Percentiles rank a stretch among this genome's conserved stretches.
Conservation (phyloP, 2,113 vertebrate genomes). For the Saguinus midas region DNA sequence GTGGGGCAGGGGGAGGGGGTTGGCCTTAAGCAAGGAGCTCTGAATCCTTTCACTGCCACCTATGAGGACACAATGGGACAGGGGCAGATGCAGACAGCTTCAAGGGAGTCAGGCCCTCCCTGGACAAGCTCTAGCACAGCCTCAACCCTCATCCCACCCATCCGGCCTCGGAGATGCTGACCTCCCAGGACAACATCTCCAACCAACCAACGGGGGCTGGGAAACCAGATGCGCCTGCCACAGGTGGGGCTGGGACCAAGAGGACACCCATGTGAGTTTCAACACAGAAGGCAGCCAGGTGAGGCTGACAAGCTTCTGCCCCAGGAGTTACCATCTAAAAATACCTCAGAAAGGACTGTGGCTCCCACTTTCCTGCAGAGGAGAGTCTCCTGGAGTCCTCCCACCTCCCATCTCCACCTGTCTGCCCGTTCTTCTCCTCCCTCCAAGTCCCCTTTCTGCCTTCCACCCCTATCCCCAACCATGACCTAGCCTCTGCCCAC, state of each 20-base stretch:
- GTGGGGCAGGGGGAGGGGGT: neutral
- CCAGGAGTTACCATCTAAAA: neutral
- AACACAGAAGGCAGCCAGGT: neutral
- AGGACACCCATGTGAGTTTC: neutral
- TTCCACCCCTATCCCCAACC: neutral
- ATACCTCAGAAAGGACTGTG: neutral
- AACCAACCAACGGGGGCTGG: neutral
- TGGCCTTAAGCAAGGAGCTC: neutral
- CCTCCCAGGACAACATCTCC: neutral
- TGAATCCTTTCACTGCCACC: neutral
- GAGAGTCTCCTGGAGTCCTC: neutral
- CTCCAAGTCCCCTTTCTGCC: neutral
- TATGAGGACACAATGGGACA: neutral
- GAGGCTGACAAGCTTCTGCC: neutral
- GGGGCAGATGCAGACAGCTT: neutral
- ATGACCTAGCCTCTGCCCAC: neutral
- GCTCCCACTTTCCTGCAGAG: neutral
- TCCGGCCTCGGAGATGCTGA: fast-evolving
- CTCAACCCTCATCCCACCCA: fast-evolving
- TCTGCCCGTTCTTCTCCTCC: neutral
- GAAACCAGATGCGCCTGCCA: neutral
- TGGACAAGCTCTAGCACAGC: neutral
- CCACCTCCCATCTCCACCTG: neutral
- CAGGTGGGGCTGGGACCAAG: neutral
- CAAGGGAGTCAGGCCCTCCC: fast-evolving